Percentiles rank a stretch among this genome's conserved stretches.
Evolutionary conservation across 1,140 invertebrate genomes (phyloP).

Genomic region (Pogonomyrmex californicus): DNA sequence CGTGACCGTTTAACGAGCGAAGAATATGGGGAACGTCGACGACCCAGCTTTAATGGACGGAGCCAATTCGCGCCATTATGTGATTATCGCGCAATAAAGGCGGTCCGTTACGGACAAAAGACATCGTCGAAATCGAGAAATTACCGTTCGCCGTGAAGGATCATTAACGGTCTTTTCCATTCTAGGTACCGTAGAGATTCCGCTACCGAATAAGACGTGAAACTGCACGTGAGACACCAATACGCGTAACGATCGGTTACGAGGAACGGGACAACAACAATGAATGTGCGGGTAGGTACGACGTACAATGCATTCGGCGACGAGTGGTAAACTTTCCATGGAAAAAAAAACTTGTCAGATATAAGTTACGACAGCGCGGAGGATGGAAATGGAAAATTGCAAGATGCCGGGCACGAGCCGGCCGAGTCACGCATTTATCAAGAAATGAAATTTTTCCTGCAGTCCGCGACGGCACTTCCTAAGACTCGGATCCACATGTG

Average conservation of each 20-base stretch:
- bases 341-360: conserved; percentile 15
- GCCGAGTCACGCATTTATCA: conserved; percentile 15
- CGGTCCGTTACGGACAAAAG: conserved; percentile 39
- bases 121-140: conserved; percentile 24
- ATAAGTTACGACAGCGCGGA: conserved; percentile 33
- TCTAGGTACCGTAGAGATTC: background rate
- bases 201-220: conserved; percentile 36
- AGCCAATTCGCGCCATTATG: conserved; percentile 58
- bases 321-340: conserved; percentile 15
- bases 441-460: conserved; percentile 29
- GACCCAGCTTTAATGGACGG: conserved; percentile 60
- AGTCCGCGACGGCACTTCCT: background rate
- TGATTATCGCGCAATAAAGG: conserved; percentile 57
- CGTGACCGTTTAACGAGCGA: background rate
- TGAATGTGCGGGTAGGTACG: background rate
- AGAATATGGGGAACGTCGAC: background rate
- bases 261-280: background rate
- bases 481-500: background rate
- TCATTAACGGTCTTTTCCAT: conserved; percentile 30
- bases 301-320: conserved; percentile 33
- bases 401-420: background rate
- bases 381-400: conserved; percentile 28
- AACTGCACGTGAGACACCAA: background rate
- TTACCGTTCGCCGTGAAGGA: conserved; percentile 20
- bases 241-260: conserved; percentile 43